Conservation (phyloP, 2,888 invertebrate species). For the Odontocerum albicorne region DNA sequence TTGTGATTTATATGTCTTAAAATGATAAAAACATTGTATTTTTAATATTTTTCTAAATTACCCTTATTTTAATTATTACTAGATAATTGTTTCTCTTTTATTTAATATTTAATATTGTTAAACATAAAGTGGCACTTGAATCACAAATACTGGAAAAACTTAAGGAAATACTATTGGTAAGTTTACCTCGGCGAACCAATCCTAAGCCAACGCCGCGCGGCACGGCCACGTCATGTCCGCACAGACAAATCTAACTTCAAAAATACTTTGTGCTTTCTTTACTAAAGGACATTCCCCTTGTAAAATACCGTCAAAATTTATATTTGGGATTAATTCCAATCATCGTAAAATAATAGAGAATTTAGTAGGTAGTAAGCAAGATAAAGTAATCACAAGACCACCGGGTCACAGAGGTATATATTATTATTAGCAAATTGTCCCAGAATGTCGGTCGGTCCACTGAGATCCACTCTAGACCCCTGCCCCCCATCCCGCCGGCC, state of each 20-base stretch:
- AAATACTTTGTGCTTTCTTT: conserved; percentile 21
- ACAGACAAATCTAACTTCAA: background rate
- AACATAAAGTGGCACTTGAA: conserved; percentile 79
- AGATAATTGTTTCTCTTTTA: conserved; percentile 61
- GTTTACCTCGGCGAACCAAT: conserved; percentile 32
- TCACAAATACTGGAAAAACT: conserved; percentile 77
- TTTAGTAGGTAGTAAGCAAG: conserved; percentile 39
- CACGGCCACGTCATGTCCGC: background rate
- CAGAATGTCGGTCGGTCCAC: conserved; percentile 1
- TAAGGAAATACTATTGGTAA: conserved; percentile 57
- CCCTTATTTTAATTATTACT: conserved; percentile 59
- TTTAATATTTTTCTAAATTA: conserved; percentile 51
- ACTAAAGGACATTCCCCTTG: conserved; percentile 2
- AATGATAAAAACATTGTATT: conserved; percentile 59
- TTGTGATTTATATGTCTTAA: conserved; percentile 41
- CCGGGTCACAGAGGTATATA: conserved; percentile 35
- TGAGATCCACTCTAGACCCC: too few relatives aligned
- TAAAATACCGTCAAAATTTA: too few relatives aligned
- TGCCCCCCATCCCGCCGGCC: too few relatives aligned
- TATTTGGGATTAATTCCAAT: background rate
- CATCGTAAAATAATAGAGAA: conserved; percentile 13
- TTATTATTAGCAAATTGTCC: conserved; percentile 1
- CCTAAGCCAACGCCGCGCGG: background rate
- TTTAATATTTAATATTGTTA: conserved; percentile 60
- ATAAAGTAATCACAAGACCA: conserved; percentile 41